Evolutionary conservation across 2,113 vertebrate species (phyloP).

Genomic region (Psittacara wagleri): DNA sequence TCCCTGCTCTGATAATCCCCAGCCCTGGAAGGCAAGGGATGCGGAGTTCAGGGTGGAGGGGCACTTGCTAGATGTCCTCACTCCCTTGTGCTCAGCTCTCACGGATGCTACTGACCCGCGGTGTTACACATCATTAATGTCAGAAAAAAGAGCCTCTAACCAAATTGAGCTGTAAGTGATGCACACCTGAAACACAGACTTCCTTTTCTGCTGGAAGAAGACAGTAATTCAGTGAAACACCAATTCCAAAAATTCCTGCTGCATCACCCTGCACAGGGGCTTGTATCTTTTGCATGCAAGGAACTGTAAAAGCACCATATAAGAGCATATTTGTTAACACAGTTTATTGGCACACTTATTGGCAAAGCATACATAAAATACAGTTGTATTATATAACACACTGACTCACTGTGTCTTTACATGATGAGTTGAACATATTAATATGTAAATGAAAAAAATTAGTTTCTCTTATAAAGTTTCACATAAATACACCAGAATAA

Average conservation of each 20-base stretch:
- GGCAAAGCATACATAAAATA: slow-evolving; percentile 99
- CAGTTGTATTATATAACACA: slow-evolving; percentile 94
- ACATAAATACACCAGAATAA: slow-evolving; percentile 89
- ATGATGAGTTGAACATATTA: slow-evolving; percentile 89
- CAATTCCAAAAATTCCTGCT: neutral
- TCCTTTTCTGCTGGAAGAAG: neutral
- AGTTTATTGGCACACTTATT: slow-evolving; percentile 99
- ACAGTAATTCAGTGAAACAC: neutral
- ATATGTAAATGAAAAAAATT: slow-evolving; percentile 94
- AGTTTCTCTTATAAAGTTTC: slow-evolving; percentile 92
- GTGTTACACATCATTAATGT: neutral
- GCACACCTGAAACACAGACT: neutral
- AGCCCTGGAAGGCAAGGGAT: neutral
- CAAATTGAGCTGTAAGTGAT: neutral
- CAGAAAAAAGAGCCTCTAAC: neutral
- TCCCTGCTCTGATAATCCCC: neutral
- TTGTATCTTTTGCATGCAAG: neutral
- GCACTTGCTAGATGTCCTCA: neutral
- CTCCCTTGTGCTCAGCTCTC: neutral
- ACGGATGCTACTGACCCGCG: neutral
- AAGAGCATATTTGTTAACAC: slow-evolving; percentile 81
- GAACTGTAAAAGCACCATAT: neutral
- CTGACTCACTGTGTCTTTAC: slow-evolving; percentile 94
- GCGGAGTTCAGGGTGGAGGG: neutral
- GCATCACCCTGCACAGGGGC: neutral